phyloP scores from a whole-genome alignment of 2,113 vertebrate species.

The Halcyon malimbica region DNA sequence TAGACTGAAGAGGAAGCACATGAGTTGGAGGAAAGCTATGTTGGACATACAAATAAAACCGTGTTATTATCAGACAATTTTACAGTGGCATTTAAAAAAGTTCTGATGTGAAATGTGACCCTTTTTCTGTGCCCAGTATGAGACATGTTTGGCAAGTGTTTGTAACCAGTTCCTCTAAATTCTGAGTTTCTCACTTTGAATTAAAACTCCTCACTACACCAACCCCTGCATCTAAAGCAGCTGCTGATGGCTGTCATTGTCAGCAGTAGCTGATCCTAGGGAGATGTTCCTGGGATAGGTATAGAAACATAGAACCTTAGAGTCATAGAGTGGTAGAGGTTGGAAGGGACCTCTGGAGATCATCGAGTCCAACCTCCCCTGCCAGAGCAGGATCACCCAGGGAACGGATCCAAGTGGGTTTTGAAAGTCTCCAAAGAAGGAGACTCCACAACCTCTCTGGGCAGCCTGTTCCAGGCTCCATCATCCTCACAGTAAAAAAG shows the following conservation, averaged over 20 bases:
- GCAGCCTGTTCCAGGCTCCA: too few species aligned
- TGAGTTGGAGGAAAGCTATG: neutral
- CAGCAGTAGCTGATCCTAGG: neutral
- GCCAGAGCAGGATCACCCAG: too few species aligned
- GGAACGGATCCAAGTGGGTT: too few species aligned
- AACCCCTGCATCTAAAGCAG: neutral
- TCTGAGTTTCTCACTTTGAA: neutral
- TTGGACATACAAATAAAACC: neutral
- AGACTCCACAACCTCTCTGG: too few species aligned
- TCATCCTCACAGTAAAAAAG: too few species aligned
- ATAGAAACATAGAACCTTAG: neutral
- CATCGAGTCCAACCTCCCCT: too few species aligned
- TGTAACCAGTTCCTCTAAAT: neutral
- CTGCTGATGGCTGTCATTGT: neutral
- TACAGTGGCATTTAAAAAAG: neutral
- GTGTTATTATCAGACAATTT: neutral
- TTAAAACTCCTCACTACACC: neutral
- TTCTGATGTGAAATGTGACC: neutral
- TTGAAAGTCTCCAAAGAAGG: too few species aligned
- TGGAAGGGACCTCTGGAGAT: too few species aligned
- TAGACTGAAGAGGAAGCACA: neutral
- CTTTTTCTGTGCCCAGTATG: neutral
- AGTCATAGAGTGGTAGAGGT: too few species aligned
- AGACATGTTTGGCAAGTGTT: neutral
- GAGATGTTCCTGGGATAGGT: neutral